phyloP scores from a whole-genome alignment of 2,888 invertebrate species.

The Athetis lepigone region DNA sequence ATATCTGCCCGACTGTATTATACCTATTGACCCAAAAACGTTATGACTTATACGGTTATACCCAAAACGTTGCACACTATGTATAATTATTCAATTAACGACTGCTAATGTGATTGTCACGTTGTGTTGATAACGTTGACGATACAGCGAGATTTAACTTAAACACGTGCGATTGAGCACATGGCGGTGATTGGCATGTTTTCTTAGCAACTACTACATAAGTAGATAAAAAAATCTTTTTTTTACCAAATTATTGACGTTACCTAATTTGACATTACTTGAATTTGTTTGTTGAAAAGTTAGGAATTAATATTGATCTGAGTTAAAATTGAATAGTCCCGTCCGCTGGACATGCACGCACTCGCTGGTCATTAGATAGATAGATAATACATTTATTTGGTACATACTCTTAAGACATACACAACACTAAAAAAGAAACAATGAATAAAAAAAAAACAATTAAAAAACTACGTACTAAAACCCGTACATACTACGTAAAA shows the following conservation, averaged over 20 bases:
- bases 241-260: slow-evolving; percentile 1
- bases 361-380: too few relatives aligned
- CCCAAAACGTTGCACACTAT: slow-evolving; percentile 18
- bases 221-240: slow-evolving; percentile 1
- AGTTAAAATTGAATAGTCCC: too few relatives aligned
- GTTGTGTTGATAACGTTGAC: slow-evolving; percentile 51
- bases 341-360: too few relatives aligned
- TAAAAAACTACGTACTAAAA: too few relatives aligned
- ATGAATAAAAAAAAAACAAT: too few relatives aligned
- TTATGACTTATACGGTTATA: background rate
- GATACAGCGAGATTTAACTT: slow-evolving; percentile 35
- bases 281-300: too few relatives aligned
- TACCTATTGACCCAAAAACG: slow-evolving; percentile 1
- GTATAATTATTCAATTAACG: slow-evolving; percentile 23
- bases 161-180: slow-evolving; percentile 40
- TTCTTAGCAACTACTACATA: background rate
- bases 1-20: background rate
- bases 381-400: too few relatives aligned
- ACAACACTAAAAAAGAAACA: too few relatives aligned
- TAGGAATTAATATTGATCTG: too few relatives aligned
- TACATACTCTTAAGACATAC: too few relatives aligned
- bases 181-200: slow-evolving; percentile 21
- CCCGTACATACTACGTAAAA: too few relatives aligned
- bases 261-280: background rate
- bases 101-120: slow-evolving; percentile 47